phyloP scores from a whole-genome alignment of 2,888 invertebrate species.

The Hoplodrina ambigua region DNA sequence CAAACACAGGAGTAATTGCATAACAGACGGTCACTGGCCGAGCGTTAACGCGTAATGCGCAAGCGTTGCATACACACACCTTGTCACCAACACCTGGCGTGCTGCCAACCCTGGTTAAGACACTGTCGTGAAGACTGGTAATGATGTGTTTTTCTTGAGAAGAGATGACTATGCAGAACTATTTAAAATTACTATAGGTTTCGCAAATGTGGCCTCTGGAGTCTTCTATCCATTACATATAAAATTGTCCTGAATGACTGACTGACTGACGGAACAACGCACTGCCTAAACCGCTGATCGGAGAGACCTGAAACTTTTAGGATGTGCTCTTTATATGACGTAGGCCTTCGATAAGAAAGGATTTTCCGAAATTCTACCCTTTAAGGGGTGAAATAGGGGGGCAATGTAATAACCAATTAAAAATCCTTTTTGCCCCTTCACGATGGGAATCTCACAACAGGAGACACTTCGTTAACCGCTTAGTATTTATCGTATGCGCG shows the following conservation, averaged over 20 bases:
- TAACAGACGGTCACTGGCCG: conserved; percentile 49
- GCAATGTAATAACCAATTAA: no score
- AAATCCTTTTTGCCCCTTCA: no score
- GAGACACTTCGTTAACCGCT: conserved; percentile 20
- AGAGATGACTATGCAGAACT: conserved; percentile 28
- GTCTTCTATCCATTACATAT: no score
- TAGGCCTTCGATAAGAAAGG: no score
- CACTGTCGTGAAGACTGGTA: conserved; percentile 13
- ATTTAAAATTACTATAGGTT: background rate
- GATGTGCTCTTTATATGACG: no score
- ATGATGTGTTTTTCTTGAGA: conserved; percentile 31
- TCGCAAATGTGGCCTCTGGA: background rate
- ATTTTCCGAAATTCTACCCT: no score
- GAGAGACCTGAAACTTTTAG: no score
- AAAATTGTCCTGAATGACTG: no score
- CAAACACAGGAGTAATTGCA: conserved; percentile 37
- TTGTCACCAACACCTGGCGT: conserved; percentile 49
- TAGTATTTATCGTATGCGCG: conserved; percentile 41
- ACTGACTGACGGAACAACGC: no score
- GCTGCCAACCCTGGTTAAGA: conserved; percentile 44
- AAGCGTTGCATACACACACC: conserved; percentile 33
- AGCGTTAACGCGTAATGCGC: conserved; percentile 18
- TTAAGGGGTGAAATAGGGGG: no score
- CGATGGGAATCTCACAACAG: conserved; percentile 21
- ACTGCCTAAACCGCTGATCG: no score